These are phyloP conservation scores for Sorex fumeus DNA, from an alignment of 2,113 vertebrate species.

Conservation along the genomic window DNA sequence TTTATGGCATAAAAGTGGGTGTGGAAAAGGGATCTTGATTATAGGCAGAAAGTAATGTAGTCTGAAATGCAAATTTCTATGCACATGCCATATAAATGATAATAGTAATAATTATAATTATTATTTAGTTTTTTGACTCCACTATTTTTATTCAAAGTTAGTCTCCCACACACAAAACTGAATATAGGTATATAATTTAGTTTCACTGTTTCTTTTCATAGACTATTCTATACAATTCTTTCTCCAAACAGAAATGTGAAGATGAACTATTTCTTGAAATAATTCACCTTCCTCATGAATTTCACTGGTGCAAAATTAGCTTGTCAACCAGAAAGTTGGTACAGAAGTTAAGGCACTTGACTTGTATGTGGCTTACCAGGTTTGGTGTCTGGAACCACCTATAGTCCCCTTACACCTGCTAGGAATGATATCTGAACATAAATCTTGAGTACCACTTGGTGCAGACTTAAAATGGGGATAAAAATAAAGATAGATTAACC, in stretches of 20 bases:
- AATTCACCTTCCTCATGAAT: background rate
- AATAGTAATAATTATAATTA: constrained; percentile 65
- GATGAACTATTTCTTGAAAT: constrained; percentile 35
- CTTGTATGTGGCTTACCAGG: too few relatives aligned
- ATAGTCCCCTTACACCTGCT: too few relatives aligned
- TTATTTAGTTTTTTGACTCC: constrained; percentile 43
- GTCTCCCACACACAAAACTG: constrained; percentile 4
- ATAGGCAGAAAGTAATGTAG: background rate
- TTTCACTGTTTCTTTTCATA: constrained; percentile 28
- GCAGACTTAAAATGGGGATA: too few relatives aligned
- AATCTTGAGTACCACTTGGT: too few relatives aligned
- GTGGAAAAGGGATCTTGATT: constrained; percentile 57
- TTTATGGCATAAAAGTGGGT: constrained; percentile 47
- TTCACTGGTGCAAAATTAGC: background rate
- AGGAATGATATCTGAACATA: too few relatives aligned
- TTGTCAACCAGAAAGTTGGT: too few relatives aligned
- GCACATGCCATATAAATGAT: constrained; percentile 43
- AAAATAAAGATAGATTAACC: too few relatives aligned
- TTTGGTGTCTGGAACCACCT: too few relatives aligned
- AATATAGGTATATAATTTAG: constrained; percentile 57
- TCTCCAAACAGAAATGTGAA: constrained; percentile 58
- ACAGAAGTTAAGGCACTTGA: too few relatives aligned
- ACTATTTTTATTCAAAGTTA: constrained; percentile 51
- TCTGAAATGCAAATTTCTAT: constrained; percentile 23
- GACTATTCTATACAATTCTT: constrained; percentile 25